Base-by-base conservation (phyloP, 1,140 invertebrate species). In the Tetranychus urticae region DNA sequence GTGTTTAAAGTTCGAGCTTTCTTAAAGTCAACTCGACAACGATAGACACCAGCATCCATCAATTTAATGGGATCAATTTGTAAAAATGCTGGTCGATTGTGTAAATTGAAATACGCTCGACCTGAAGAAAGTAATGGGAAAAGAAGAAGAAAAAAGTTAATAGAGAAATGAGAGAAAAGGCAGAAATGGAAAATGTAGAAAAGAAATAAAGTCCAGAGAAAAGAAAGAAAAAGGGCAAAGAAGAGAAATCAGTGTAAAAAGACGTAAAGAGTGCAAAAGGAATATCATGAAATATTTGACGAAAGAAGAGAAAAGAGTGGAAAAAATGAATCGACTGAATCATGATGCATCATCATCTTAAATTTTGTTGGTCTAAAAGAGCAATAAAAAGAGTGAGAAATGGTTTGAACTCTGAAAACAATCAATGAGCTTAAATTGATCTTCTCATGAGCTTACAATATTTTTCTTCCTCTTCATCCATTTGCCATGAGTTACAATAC, bases 21-120 rank as follows among this genome's bases (percentile, higher is more conserved):
- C 69, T 82, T 81, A 73, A 89, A 91, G 72, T 90, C 87, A 13
- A 91, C 86, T 48, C 88, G 77, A 73, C 88, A 91, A 66, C 87
- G 77, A 71, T 89, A 92, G 50, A 87, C 75, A 8, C 84, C 78
- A 72, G 81, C 84, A 69, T 91, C 66, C 81, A 77, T 74, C 35
- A 61, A 56, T 45, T 62, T 8, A 35, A 69, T 55, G 4, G 66
- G 67, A 58, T 66, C 65, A 36, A 69, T 62, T 47, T 65, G 59
- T 7, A 69, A 63, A n/a, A 64, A 64, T 10, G 68, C 66, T 2
- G 86, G 78, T 14, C 64, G 54, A 58, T 68, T 68, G 23, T 67
- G 65, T 59, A 67, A 67, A 57, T 68, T 68, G 60, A 68, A 68
- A 57, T 68, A 68, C 47, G 67, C 67, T 47, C 67, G 59, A 35